Base-by-base conservation (phyloP, 1,140 invertebrate genomes). In the Drosophila obscura region DNA sequence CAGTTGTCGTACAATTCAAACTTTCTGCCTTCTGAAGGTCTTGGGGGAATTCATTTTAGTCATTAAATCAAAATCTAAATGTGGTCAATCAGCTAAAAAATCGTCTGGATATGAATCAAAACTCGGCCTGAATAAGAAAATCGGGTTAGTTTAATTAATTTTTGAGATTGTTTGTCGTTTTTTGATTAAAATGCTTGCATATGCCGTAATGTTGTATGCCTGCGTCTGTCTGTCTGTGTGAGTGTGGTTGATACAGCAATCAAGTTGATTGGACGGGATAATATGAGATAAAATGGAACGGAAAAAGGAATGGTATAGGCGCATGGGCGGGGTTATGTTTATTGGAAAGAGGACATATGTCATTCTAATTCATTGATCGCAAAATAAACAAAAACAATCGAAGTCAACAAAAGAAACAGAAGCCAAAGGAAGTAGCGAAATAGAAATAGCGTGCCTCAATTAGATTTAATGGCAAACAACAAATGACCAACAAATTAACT, bases 401-500 rank as follows among this genome's bases (percentile, higher is more conserved):
- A 62, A 71, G 58, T 41, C 57, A 72, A 41, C 24, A 74, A 64
- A 68, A 13, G 43, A 15, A 60, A 31, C 49, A 19, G 48, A 31
- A 72, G 39, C 39, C 5, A 44, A 66, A 41, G 19, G 4, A 9
- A 63, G 43, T 71, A 56, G 41, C 43, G 13, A 46, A 72, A 67
- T 60, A 65, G 13, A 46, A 72, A 67, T 60, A 65, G 19, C 41
- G 48, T 59, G 50, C 19, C 71, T 81, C 81, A 85, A 87, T 85
- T 75, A 78, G 77, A 71, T 77, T 81, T 81, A 87, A 85, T 82
- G 74, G 75, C 82, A 85, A 85, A 78, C 68, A 81, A 87, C 73
- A 85, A 85, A 85, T 85, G 81, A 85, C 81, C 78, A 87, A 87
- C 81, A 87, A 87, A 85, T 85, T 78, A 85, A 88, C 79, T 88